Conservation (phyloP, 1,140 invertebrate genomes). For the Andrena cerasifolii region DNA sequence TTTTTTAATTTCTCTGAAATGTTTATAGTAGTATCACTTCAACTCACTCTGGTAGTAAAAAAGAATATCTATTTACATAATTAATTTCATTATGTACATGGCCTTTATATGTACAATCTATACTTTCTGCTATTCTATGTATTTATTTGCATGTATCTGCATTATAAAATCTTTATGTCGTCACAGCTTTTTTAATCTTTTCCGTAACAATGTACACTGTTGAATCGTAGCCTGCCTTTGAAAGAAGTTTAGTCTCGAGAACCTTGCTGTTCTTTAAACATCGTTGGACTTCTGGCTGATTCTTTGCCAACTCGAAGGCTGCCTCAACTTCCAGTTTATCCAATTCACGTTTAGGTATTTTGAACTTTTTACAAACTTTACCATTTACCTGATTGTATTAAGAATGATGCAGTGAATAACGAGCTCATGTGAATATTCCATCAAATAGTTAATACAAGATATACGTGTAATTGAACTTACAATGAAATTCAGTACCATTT, state of each 20-base stretch:
- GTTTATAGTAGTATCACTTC: too few relatives aligned
- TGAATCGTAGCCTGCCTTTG: slow-evolving; percentile 63
- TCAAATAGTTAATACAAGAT: slow-evolving; percentile 17
- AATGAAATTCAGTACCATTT: slow-evolving; percentile 85
- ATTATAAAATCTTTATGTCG: slow-evolving; percentile 26
- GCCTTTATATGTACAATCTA: neutral
- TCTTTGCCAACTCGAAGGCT: slow-evolving; percentile 82
- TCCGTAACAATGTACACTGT: slow-evolving; percentile 63
- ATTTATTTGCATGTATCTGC: neutral
- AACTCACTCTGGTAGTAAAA: too few relatives aligned
- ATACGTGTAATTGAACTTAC: slow-evolving; percentile 76
- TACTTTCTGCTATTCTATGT: neutral
- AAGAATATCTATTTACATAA: slow-evolving; percentile 4
- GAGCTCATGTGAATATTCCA: slow-evolving; percentile 23
- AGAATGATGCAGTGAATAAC: slow-evolving; percentile 32
- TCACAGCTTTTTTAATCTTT: slow-evolving; percentile 38
- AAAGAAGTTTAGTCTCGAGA: slow-evolving; percentile 58
- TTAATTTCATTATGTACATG: neutral
- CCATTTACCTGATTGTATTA: slow-evolving; percentile 82
- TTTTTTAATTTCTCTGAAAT: slow-evolving; percentile 19
- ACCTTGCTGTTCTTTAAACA: slow-evolving; percentile 56
- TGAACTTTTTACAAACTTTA: slow-evolving; percentile 80
- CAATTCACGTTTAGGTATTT: slow-evolving; percentile 81
- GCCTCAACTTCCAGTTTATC: slow-evolving; percentile 82
- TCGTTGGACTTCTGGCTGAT: slow-evolving; percentile 65